Conservation (phyloP, 2,888 invertebrate genomes). For the Mesorhabditis sp. region DNA sequence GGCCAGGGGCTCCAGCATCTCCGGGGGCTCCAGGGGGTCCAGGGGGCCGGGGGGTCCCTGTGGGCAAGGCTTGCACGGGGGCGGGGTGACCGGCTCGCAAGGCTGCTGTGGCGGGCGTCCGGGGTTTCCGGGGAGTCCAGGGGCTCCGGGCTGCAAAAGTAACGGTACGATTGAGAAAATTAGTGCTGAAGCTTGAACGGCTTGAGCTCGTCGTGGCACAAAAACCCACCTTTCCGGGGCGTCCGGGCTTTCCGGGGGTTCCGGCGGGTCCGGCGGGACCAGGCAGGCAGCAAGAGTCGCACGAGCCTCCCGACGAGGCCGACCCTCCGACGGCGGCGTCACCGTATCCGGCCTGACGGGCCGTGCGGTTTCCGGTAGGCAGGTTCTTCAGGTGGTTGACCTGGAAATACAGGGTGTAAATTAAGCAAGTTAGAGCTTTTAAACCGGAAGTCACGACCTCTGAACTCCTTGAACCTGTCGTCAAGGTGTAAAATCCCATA, state of each 20-base stretch:
- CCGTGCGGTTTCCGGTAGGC: slow-evolving; percentile 36
- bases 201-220: neutral
- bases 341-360: slow-evolving; percentile 38
- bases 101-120: slow-evolving; percentile 39
- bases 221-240: slow-evolving; percentile 22
- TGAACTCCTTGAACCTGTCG: too few species aligned
- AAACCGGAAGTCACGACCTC: too few species aligned
- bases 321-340: slow-evolving; percentile 25
- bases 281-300: slow-evolving; percentile 30
- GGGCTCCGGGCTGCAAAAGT: slow-evolving; percentile 34
- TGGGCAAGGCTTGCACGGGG: slow-evolving; percentile 44
- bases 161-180: neutral
- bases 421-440: neutral
- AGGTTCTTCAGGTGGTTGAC: slow-evolving; percentile 27
- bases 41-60: slow-evolving; percentile 36
- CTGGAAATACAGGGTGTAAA: neutral
- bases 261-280: slow-evolving; percentile 24
- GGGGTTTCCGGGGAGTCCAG: slow-evolving; percentile 44
- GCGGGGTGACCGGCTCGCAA: slow-evolving; percentile 47
- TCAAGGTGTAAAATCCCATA: too few species aligned
- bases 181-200: too few species aligned
- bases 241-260: slow-evolving; percentile 31
- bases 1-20: slow-evolving; percentile 34
- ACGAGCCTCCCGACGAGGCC: slow-evolving; percentile 20
- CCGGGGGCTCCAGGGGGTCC: slow-evolving; percentile 39